These are phyloP conservation scores for Pantherophis guttatus DNA, from an alignment of 2,113 vertebrate species.

Conservation along the genomic window DNA sequence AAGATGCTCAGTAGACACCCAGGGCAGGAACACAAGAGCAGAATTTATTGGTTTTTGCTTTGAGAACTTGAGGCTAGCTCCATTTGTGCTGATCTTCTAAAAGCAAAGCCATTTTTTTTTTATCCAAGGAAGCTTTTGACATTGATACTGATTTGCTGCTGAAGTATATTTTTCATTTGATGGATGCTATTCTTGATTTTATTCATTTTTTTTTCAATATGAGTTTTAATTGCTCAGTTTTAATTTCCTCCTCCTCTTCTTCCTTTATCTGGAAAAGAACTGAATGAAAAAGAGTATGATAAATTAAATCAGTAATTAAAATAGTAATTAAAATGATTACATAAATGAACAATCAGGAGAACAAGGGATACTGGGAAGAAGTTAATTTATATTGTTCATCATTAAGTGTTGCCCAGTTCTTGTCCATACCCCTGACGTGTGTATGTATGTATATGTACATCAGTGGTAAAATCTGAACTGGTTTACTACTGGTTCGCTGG, in stretches of 20 bases:
- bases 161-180: not conserved
- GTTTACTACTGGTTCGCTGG: too few relatives aligned
- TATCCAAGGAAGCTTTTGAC: not conserved
- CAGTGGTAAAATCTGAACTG: too few relatives aligned
- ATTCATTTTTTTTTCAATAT: not conserved
- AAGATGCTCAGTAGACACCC: not conserved
- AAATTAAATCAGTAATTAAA: not conserved
- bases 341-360: not conserved
- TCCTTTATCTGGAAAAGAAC: not conserved
- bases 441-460: not conserved
- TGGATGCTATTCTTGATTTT: not conserved
- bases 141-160: not conserved
- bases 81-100: not conserved
- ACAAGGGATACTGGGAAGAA: not conserved
- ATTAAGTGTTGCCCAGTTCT: not conserved
- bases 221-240: not conserved
- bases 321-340: not conserved
- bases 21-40: not conserved
- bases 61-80: not conserved
- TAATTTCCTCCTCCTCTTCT: not conserved
- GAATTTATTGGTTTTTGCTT: not conserved
- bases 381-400: not conserved
- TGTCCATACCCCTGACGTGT: not conserved
- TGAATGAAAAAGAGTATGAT: not conserved
- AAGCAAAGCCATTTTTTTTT: not conserved